phyloP scores from a whole-genome alignment of 2,888 invertebrate species.

The Aporophyla lueneburgensis region DNA sequence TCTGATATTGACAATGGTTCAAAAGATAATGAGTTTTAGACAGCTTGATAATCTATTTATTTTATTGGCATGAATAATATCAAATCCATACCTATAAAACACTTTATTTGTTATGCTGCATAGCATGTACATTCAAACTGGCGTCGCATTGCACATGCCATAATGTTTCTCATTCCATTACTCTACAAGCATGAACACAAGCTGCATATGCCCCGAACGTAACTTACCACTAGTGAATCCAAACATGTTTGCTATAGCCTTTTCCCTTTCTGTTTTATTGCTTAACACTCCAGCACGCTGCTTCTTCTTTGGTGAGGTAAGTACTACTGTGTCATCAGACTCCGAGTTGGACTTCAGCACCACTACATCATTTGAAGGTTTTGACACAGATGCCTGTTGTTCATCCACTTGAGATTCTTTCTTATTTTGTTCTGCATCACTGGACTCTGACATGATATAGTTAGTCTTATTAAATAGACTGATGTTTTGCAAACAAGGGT shows the following conservation, averaged over 20 bases:
- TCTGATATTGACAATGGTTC: slow-evolving; percentile 1
- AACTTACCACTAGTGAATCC: slow-evolving; percentile 87
- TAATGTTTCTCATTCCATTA: slow-evolving; percentile 20
- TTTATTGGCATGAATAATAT: neutral
- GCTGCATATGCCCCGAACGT: slow-evolving; percentile 38
- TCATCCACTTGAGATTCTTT: slow-evolving; percentile 43
- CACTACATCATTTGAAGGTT: slow-evolving; percentile 68
- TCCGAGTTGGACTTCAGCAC: slow-evolving; percentile 78
- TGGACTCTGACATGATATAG: slow-evolving; percentile 75
- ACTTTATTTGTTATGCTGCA: slow-evolving; percentile 8
- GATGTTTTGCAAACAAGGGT: slow-evolving; percentile 83
- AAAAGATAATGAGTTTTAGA: neutral
- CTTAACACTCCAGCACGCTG: slow-evolving; percentile 40
- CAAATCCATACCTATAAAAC: neutral
- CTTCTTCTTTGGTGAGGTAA: slow-evolving; percentile 50
- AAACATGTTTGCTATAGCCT: slow-evolving; percentile 80
- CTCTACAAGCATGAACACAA: slow-evolving; percentile 42
- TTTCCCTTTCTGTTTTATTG: slow-evolving; percentile 72
- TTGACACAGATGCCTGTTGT: slow-evolving; percentile 24
- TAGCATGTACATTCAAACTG: slow-evolving; percentile 1
- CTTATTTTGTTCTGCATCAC: slow-evolving; percentile 66
- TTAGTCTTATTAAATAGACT: slow-evolving; percentile 77
- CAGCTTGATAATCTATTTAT: neutral
- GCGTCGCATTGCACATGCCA: slow-evolving; percentile 17
- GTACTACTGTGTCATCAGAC: slow-evolving; percentile 64